Evolutionary conservation across 2,888 invertebrate genomes (phyloP).

Genomic region (Phalera bucephala): DNA sequence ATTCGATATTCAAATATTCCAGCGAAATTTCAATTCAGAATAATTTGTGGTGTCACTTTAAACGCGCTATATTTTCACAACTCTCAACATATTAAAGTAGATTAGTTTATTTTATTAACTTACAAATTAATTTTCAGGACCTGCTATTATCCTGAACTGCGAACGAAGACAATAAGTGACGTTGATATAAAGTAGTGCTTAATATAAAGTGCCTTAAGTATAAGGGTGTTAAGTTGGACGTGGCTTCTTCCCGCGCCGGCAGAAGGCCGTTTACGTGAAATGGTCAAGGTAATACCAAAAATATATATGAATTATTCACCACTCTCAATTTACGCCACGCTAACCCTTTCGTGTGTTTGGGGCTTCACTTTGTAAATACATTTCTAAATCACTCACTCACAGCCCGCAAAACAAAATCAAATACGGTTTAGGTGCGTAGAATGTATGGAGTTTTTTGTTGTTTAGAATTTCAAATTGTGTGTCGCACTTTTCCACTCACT

Average conservation of each 20-base stretch:
- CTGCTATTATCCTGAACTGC: slow-evolving; percentile 73
- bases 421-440: slow-evolving; percentile 43
- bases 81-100: slow-evolving; percentile 32
- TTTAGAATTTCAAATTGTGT: slow-evolving; percentile 51
- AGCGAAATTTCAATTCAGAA: too few species aligned
- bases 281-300: slow-evolving; percentile 78
- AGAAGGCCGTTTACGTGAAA: slow-evolving; percentile 73
- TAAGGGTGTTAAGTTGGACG: slow-evolving; percentile 49
- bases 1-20: too few species aligned
- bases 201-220: slow-evolving; percentile 58
- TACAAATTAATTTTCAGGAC: slow-evolving; percentile 71
- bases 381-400: slow-evolving; percentile 68
- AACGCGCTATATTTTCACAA: too few species aligned
- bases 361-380: slow-evolving; percentile 74
- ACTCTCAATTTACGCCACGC: slow-evolving; percentile 67
- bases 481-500: slow-evolving; percentile 39
- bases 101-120: slow-evolving; percentile 43
- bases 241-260: slow-evolving; percentile 52
- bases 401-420: slow-evolving; percentile 50
- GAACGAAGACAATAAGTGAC: slow-evolving; percentile 65
- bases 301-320: slow-evolving; percentile 72
- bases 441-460: slow-evolving; percentile 42
- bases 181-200: slow-evolving; percentile 50
- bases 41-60: too few species aligned
- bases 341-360: slow-evolving; percentile 74